Conservation (phyloP, 2,888 invertebrate genomes). For the Lycia hirtaria region DNA sequence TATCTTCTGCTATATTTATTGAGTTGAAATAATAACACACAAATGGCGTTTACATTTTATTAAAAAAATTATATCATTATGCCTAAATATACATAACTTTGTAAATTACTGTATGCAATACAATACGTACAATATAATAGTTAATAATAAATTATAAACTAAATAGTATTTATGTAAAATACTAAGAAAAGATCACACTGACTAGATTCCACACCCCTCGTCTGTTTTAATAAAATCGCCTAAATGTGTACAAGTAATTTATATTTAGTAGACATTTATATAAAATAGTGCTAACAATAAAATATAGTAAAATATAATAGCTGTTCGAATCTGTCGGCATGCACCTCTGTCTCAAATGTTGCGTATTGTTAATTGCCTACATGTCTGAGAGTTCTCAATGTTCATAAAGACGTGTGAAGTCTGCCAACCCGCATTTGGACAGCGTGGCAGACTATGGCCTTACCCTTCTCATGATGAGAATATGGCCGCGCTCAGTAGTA, state of each 20-base stretch:
- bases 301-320: too few species aligned
- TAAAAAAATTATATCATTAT: conserved; percentile 37
- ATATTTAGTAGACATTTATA: conserved; percentile 6
- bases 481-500: too few species aligned
- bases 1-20: background rate
- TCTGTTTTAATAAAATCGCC: conserved; percentile 61
- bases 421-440: too few species aligned
- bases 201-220: conserved; percentile 84
- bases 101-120: conserved; percentile 50
- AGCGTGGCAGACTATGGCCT: too few species aligned
- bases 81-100: conserved; percentile 22
- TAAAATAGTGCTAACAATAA: too few species aligned
- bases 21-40: background rate
- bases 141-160: conserved; percentile 38
- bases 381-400: too few species aligned
- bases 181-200: conserved; percentile 77
- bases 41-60: conserved; percentile 38
- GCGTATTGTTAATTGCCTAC: background rate
- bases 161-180: conserved; percentile 44
- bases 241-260: conserved; percentile 28
- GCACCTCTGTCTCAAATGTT: too few species aligned
- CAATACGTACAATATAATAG: conserved; percentile 47
- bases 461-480: too few species aligned
- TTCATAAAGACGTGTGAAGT: too few species aligned
- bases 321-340: too few species aligned